phyloP scores from a whole-genome alignment of 2,888 invertebrate species.

The Nomada flava region DNA sequence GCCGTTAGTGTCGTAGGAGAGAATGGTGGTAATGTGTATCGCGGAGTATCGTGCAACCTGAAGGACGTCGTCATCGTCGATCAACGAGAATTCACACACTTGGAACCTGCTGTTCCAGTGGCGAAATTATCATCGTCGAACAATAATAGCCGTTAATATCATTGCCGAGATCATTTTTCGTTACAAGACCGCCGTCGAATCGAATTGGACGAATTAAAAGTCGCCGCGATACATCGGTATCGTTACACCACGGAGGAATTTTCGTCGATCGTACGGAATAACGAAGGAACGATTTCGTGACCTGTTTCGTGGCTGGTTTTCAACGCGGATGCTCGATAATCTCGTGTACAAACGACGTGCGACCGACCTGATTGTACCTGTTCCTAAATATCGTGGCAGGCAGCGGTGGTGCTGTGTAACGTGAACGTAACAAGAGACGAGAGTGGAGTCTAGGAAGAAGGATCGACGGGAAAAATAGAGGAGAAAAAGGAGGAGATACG shows the following conservation, averaged over 20 bases:
- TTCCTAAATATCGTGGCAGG: constrained; percentile 39
- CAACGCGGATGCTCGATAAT: constrained; percentile 62
- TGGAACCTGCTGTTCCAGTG: constrained; percentile 2
- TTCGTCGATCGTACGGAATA: no score
- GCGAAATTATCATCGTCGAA: neutral
- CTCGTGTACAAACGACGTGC: constrained; percentile 35
- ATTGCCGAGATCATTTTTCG: no score
- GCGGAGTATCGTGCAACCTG: constrained; percentile 66
- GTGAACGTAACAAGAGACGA: constrained; percentile 60
- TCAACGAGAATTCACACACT: constrained; percentile 2
- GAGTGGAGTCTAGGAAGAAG: constrained; percentile 16
- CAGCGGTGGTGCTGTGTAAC: constrained; percentile 57
- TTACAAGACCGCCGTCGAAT: neutral
- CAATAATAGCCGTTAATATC: no score
- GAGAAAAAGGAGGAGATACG: constrained; percentile 58
- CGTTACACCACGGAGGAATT: constrained; percentile 26
- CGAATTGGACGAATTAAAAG: neutral
- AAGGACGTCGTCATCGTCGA: constrained; percentile 60
- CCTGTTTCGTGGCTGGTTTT: constrained; percentile 43
- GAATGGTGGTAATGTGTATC: constrained; percentile 70
- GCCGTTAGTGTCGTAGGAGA: constrained; percentile 73
- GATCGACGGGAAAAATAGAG: constrained; percentile 32
- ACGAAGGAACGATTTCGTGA: constrained; percentile 34
- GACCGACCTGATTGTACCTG: constrained; percentile 28
- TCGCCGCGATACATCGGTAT: neutral